A percentile compares a stretch with the other conserved stretches of the same genome.
These are phyloP conservation scores for Baccha elongata DNA, from an alignment of 2,888 invertebrate genomes.

Conservation along the genomic window DNA sequence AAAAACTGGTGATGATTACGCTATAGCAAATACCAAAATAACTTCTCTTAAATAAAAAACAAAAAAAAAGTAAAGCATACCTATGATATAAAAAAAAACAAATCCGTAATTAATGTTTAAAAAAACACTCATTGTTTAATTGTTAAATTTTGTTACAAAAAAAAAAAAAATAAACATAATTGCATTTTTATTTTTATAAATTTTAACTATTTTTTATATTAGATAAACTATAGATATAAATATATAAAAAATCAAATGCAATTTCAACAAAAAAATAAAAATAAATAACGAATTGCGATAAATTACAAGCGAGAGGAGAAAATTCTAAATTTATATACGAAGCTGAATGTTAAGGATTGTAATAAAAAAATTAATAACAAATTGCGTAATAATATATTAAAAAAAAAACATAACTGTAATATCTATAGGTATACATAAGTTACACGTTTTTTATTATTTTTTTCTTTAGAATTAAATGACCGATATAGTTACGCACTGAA, in stretches of 20 bases:
- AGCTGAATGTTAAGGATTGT: conserved; percentile 63
- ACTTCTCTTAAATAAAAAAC: conserved; percentile 56
- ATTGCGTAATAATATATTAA: conserved; percentile 32
- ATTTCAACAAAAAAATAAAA: conserved; percentile 57
- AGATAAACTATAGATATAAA: conserved; percentile 62
- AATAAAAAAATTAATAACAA: conserved; percentile 30
- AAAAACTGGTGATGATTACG: conserved; percentile 57
- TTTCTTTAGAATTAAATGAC: conserved; percentile 44
- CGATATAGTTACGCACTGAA: conserved; percentile 68
- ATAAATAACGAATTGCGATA: conserved; percentile 64
- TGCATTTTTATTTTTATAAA: conserved; percentile 72
- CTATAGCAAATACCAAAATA: conserved; percentile 67
- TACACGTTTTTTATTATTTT: conserved; percentile 39
- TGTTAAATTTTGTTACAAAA: conserved; percentile 69
- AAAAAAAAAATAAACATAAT: conserved; percentile 41
- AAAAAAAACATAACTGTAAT: conserved; percentile 27
- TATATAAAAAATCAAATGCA: conserved; percentile 67
- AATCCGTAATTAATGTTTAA: conserved; percentile 64
- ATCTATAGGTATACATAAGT: conserved; percentile 27
- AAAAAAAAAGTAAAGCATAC: conserved; percentile 45
- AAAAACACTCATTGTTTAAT: conserved; percentile 59
- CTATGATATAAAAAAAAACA: conserved; percentile 45
- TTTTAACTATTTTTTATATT: conserved; percentile 73
- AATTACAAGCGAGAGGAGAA: conserved; percentile 49
- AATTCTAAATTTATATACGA: conserved; percentile 74